Evolutionary conservation across 2,888 invertebrate species (phyloP).

Genomic region (Athrips mouffetella): DNA sequence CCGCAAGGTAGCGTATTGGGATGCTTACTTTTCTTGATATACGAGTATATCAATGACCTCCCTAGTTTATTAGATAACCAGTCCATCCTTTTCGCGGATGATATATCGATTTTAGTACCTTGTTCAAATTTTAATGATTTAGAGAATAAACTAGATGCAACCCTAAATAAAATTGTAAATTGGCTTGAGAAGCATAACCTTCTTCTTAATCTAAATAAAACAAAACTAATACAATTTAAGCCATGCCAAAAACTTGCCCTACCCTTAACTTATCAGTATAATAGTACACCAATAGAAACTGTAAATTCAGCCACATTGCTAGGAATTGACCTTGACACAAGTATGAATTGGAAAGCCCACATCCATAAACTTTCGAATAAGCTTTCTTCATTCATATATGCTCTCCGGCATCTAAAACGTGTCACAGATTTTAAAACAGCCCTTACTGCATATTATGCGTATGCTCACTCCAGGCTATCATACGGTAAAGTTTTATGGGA

Average conservation of each 20-base stretch:
- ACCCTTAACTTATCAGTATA: background rate
- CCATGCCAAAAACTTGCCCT: slow-evolving; percentile 3
- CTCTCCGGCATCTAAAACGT: background rate
- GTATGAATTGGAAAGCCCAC: slow-evolving; percentile 4
- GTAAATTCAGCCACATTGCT: background rate
- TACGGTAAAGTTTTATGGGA: slow-evolving; percentile 3
- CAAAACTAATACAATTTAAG: slow-evolving; percentile 4
- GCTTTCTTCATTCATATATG: slow-evolving; percentile 1
- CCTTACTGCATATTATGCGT: background rate
- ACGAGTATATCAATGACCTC: background rate
- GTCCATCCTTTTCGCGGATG: slow-evolving; percentile 6
- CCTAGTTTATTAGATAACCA: background rate
- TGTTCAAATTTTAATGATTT: background rate
- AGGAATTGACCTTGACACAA: slow-evolving; percentile 5
- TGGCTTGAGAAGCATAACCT: slow-evolving; percentile 10
- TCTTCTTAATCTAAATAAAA: slow-evolving; percentile 5
- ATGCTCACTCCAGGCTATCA: background rate
- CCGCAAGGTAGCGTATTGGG: background rate
- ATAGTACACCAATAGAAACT: background rate
- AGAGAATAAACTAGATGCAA: background rate
- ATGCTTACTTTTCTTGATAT: background rate
- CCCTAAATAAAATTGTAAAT: background rate
- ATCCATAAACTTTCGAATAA: background rate
- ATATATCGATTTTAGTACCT: slow-evolving; percentile 3
- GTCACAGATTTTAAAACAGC: background rate